These are phyloP conservation scores for Sarcophaga bullata DNA, from an alignment of 1,140 invertebrate species.

Conservation along the genomic window DNA sequence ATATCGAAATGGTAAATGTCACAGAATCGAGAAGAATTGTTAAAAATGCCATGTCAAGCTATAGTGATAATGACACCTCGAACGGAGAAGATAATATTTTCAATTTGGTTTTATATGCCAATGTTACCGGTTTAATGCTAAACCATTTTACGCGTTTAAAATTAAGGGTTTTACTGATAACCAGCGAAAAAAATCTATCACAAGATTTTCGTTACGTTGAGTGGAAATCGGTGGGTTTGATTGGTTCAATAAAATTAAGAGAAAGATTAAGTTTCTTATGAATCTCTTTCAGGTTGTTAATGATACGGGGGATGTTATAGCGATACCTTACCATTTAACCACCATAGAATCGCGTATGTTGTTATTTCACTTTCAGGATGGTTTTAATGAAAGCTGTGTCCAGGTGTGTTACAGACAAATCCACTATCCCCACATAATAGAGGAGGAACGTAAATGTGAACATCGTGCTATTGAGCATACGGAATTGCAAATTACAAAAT, in stretches of 20 bases:
- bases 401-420: slow-evolving; percentile 56
- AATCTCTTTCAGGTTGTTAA: slow-evolving; percentile 54
- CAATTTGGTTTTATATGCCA: slow-evolving; percentile 57
- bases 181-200: slow-evolving; percentile 56
- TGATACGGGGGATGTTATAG: slow-evolving; percentile 57
- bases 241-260: neutral
- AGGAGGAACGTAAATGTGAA: slow-evolving; percentile 55
- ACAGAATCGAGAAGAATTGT: slow-evolving; percentile 50
- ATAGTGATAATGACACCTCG: slow-evolving; percentile 54
- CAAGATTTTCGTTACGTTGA: slow-evolving; percentile 65
- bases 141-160: slow-evolving; percentile 58
- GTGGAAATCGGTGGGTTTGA: slow-evolving; percentile 63
- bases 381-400: slow-evolving; percentile 59
- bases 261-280: neutral
- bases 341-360: slow-evolving; percentile 58
- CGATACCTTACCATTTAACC: slow-evolving; percentile 57
- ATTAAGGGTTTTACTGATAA: slow-evolving; percentile 61
- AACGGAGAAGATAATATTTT: slow-evolving; percentile 59
- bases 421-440: slow-evolving; percentile 49
- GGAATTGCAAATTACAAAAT: slow-evolving; percentile 51
- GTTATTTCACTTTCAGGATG: slow-evolving; percentile 58
- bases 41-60: slow-evolving; percentile 53
- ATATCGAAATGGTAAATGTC: slow-evolving; percentile 53
- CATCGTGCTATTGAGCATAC: slow-evolving; percentile 56
- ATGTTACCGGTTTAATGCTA: slow-evolving; percentile 60